These are phyloP conservation scores for Cavia porcellus DNA, from an alignment of 2,113 vertebrate species.

Conservation along the genomic window DNA sequence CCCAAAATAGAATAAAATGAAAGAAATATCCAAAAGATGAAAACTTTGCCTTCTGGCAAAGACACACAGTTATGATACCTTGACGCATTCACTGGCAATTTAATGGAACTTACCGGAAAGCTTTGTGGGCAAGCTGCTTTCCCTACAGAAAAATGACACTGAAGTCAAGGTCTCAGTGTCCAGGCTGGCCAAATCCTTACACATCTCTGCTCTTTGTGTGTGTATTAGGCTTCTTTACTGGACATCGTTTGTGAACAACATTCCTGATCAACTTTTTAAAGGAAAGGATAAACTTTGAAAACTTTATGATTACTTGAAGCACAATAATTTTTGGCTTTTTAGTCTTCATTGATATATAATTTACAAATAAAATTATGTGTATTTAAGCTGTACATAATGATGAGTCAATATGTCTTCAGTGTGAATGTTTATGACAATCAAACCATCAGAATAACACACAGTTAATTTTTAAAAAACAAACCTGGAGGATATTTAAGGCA, in stretches of 20 bases:
- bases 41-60: background rate
- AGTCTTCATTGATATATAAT: background rate
- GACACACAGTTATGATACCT: background rate
- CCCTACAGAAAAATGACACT: background rate
- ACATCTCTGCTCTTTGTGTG: background rate
- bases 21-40: background rate
- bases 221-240: background rate
- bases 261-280: background rate
- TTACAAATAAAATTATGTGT: background rate
- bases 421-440: background rate
- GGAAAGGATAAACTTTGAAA: background rate
- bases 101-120: background rate
- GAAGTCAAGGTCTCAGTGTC: accelerated
- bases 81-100: background rate
- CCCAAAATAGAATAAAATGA: background rate
- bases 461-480: background rate
- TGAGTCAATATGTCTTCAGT: background rate
- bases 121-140: background rate
- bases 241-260: background rate
- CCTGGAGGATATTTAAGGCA: background rate
- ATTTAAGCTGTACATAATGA: background rate
- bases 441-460: background rate
- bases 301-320: background rate
- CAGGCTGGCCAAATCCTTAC: background rate
- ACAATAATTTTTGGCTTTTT: too few relatives aligned